Evolutionary conservation across 2,113 vertebrate genomes (phyloP).

Genomic region (Neolamprologus cancellatus): DNA sequence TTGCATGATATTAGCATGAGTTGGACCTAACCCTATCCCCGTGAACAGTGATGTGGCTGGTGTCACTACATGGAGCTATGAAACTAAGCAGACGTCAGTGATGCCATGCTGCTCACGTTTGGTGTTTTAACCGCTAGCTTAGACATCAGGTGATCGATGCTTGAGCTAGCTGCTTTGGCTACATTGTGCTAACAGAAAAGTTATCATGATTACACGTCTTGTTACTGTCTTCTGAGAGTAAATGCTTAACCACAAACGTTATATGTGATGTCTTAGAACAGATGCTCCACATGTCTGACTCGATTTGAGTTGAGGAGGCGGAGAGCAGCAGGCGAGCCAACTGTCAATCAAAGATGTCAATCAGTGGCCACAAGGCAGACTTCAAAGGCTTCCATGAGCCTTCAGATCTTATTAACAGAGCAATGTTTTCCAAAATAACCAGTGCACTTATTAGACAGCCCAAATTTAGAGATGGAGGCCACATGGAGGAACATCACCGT

Average conservation of each 20-base stretch:
- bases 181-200: neutral
- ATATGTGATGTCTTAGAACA: neutral
- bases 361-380: neutral
- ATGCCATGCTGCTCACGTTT: rapidly evolving
- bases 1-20: too few relatives aligned
- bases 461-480: neutral
- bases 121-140: neutral
- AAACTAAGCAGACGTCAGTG: too few relatives aligned
- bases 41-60: too few relatives aligned
- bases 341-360: neutral
- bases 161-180: neutral
- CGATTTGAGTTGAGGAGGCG: neutral
- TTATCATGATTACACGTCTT: neutral
- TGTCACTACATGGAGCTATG: too few relatives aligned
- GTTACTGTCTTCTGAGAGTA: neutral
- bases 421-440: neutral
- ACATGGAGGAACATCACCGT: neutral
- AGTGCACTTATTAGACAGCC: neutral
- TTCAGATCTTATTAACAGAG: neutral
- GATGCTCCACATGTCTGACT: neutral
- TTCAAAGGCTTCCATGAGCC: neutral
- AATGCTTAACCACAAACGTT: neutral
- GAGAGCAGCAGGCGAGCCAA: neutral
- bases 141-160: neutral
- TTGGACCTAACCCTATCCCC: too few relatives aligned